Conservation (phyloP, 2,888 invertebrate genomes). For the Drosophila falleni region DNA sequence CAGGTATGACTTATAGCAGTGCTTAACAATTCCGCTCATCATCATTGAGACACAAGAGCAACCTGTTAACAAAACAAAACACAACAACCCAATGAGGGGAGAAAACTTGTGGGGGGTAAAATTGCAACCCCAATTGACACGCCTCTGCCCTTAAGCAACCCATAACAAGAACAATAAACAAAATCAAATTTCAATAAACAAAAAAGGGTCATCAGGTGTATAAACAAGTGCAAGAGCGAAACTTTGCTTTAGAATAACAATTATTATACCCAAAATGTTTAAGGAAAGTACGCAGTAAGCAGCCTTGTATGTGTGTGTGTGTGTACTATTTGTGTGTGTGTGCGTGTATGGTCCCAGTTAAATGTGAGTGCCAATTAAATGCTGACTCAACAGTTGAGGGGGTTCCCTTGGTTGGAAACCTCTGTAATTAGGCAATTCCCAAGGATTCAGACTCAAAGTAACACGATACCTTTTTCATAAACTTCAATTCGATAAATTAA, state of each 20-base stretch:
- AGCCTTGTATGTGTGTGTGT: background rate
- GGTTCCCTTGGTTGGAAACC: constrained; percentile 27
- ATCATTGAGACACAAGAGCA: constrained; percentile 33
- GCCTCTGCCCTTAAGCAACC: background rate
- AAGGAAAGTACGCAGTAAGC: too few relatives aligned
- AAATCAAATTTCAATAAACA: constrained; percentile 73
- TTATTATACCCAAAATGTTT: background rate
- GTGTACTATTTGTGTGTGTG: background rate
- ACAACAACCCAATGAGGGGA: background rate
- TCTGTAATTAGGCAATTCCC: background rate
- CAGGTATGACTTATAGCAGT: constrained; percentile 29
- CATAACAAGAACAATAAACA: constrained; percentile 46
- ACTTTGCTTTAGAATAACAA: constrained; percentile 22
- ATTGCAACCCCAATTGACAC: constrained; percentile 12
- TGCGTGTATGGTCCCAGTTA: background rate
- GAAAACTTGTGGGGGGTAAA: background rate
- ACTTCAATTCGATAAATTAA: background rate
- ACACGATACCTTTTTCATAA: constrained; percentile 6
- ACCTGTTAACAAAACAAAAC: constrained; percentile 58
- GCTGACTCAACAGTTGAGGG: constrained; percentile 42
- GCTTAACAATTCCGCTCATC: constrained; percentile 43
- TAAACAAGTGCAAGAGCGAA: constrained; percentile 50
- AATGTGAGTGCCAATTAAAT: constrained; percentile 56
- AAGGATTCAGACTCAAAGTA: background rate
- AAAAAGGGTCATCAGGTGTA: constrained; percentile 70